phyloP scores from a whole-genome alignment of 2,113 vertebrate genomes.

The Phyllostomus hastatus region DNA sequence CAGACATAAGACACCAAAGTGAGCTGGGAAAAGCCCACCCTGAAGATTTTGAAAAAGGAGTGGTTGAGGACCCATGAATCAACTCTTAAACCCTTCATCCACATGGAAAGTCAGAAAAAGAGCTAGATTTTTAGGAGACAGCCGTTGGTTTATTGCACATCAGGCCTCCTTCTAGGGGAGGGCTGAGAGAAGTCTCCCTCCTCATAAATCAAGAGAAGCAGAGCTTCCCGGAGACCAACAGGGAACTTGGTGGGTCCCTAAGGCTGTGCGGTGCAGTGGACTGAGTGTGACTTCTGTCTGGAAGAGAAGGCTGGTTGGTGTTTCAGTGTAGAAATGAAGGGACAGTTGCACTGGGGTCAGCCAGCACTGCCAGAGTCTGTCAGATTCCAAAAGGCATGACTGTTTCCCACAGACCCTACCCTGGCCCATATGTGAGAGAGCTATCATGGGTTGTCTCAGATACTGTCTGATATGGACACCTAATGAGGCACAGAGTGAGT shows the following conservation, averaged over 20 bases:
- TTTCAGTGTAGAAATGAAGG: not conserved
- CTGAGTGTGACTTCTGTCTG: not conserved
- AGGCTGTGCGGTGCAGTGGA: not conserved
- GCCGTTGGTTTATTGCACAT: not conserved
- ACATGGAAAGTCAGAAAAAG: not conserved
- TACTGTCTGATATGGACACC: not conserved
- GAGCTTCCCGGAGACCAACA: not conserved
- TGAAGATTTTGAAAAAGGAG: constrained; percentile 12
- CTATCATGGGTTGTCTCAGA: not conserved
- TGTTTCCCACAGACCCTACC: not conserved
- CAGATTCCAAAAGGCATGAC: not conserved
- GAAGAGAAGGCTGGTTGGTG: not conserved
- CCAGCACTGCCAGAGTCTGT: not conserved
- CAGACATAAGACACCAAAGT: constrained; percentile 26
- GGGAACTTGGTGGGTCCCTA: not conserved
- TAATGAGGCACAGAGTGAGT: not conserved
- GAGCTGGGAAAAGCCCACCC: constrained; percentile 48
- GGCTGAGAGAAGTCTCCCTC: not conserved
- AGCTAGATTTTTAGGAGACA: not conserved
- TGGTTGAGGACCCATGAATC: not conserved
- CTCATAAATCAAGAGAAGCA: not conserved
- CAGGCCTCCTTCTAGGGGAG: not conserved
- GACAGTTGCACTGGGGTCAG: not conserved
- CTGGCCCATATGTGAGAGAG: not conserved
- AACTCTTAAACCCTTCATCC: constrained; percentile 27